A percentile compares a stretch with the other conserved stretches of the same genome.
Conservation (phyloP, 2,797 vertebrate species). For the Rhinogobio ventralis region DNA sequence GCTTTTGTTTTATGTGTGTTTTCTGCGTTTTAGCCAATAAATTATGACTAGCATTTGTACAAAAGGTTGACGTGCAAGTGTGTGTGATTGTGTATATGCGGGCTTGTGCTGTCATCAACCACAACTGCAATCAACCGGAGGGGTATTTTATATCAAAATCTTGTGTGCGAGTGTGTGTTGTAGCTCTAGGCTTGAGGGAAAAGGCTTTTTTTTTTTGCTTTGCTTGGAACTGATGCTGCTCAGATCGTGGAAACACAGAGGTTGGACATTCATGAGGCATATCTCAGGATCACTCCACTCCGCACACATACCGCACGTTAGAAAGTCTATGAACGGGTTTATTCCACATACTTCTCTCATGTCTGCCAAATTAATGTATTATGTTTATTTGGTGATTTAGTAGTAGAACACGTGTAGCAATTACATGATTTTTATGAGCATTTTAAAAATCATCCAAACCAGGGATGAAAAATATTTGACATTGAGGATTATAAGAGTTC, state of each 20-base stretch:
- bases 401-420: background rate
- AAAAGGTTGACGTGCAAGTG: conserved; percentile 30
- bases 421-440: background rate
- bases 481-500: background rate
- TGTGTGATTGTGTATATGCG: background rate
- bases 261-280: background rate
- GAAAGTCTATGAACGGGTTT: background rate
- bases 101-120: conserved; percentile 58
- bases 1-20: conserved; percentile 75
- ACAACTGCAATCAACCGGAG: conserved; percentile 23
- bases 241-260: conserved; percentile 28
- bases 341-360: background rate
- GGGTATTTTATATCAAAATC: conserved; percentile 26
- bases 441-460: background rate
- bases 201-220: background rate
- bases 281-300: conserved; percentile 36
- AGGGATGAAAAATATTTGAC: background rate
- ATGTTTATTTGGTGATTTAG: background rate
- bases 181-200: conserved; percentile 40
- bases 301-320: background rate
- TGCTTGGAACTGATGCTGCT: background rate
- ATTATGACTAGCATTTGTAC: conserved; percentile 45
- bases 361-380: background rate
- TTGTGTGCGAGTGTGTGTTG: conserved; percentile 40
- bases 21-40: conserved; percentile 44